Evolutionary conservation across 2,113 vertebrate genomes (phyloP).

Genomic region (Cygnus buccinator): DNA sequence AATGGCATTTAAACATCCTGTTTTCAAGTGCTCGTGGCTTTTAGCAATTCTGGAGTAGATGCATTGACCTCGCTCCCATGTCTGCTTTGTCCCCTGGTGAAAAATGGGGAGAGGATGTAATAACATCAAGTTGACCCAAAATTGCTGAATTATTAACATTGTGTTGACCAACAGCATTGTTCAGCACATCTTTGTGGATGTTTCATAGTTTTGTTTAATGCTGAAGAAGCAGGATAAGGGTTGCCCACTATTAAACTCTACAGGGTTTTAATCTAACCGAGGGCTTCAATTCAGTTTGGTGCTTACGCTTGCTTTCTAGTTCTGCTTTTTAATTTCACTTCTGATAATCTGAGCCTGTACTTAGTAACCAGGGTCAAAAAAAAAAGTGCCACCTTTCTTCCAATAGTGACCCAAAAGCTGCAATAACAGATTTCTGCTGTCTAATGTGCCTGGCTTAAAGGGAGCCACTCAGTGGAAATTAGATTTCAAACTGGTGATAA

Average conservation of each 20-base stretch:
- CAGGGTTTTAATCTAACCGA: neutral
- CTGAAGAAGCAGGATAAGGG: neutral
- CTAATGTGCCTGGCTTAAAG: rapidly evolving
- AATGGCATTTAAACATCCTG: neutral
- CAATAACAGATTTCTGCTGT: neutral
- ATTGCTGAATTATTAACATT: neutral
- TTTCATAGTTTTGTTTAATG: neutral
- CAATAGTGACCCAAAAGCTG: neutral
- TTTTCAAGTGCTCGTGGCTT: neutral
- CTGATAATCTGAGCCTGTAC: neutral
- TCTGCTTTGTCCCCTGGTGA: rapidly evolving
- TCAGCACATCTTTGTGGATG: neutral
- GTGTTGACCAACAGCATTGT: neutral
- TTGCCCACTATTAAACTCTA: neutral
- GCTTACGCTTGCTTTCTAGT: neutral
- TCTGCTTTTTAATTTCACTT: neutral
- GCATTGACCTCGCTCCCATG: rapidly evolving
- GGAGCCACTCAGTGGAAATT: too few species aligned
- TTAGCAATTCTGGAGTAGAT: neutral
- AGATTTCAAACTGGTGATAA: neutral
- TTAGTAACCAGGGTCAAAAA: neutral
- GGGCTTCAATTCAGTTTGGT: neutral
- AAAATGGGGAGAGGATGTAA: neutral
- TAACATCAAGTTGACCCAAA: rapidly evolving
- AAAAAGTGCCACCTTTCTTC: neutral